Base-by-base conservation (phyloP, 2,113 vertebrate species). In the Pleuronectes platessa region DNA sequence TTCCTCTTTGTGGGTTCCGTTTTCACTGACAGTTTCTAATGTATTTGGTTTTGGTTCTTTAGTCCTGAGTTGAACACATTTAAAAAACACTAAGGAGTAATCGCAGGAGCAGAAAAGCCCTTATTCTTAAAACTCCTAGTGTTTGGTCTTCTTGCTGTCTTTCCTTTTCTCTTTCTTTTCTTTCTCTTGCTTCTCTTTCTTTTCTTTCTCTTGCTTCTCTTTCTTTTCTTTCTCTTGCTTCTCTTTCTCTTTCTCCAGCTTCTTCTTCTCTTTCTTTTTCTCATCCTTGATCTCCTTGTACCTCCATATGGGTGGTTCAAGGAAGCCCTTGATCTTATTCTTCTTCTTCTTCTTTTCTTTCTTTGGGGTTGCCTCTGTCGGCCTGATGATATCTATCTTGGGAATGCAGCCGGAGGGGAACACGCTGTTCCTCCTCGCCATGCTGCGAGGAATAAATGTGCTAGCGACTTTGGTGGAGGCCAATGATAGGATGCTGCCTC, bases 281-380 rank as follows among this genome's bases (percentile, higher is more conserved):
- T 95, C 84, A 1, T 94, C 92, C 79, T 91, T 94, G 61, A 92
- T 87, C 82, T 93, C 82, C 88, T 96, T 96, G 91, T 97, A 96
- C 66, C 49, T 93, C 96, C 96, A 97, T 51, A 85, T 81, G 0
- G 97, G 97, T 0, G 90, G 95, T 66, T 94, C 88, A 82, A 97
- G 89, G 1, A 85, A 86, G 17, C 90, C 83, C 55, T 82, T 88
- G 0, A 84, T 83, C 65, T 59, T 86, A 21, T 89, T 89, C 68
- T 71, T 92, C 71, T 72, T 92, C 24, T 81, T 86, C 73, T 59
- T 47, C 35, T 88, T 90, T 12, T 81, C 84, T 61, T 86, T 63
- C 65, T 82, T 47, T 10, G 74, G 58, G 0, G 88, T 31, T 0
- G 81, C 59, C 0, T 89, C 77, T 0, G 87, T 21, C 0, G 89